phyloP scores from a whole-genome alignment of 1,140 invertebrate species.

The Hirudo medicinalis region DNA sequence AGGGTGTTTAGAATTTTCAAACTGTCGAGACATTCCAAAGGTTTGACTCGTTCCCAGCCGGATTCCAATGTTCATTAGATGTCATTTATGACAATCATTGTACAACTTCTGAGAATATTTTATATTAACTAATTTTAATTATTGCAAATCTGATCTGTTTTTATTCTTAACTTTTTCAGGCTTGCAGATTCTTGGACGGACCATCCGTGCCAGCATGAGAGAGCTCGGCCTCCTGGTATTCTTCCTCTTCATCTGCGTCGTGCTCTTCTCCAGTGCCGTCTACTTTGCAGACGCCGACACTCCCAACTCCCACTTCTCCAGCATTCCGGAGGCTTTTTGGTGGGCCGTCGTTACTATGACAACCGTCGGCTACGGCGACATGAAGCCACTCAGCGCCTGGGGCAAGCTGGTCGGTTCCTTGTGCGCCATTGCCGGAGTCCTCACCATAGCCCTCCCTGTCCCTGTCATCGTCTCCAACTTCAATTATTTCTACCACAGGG shows the following conservation, averaged over 20 bases:
- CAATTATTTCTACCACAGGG: constrained; percentile 98
- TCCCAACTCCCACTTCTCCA: constrained; percentile 88
- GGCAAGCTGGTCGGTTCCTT: constrained; percentile 95
- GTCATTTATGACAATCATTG: no score
- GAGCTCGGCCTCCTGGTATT: constrained; percentile 99
- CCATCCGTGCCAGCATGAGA: constrained; percentile 96
- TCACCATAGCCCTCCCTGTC: constrained; percentile 63
- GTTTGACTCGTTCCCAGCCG: constrained; percentile 20
- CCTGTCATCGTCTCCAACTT: constrained; percentile 99
- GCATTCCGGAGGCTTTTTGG: constrained; percentile 60
- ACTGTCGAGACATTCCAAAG: constrained; percentile 43
- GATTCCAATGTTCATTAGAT: no score
- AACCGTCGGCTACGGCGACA: constrained; percentile 92
- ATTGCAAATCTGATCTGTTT: no score
- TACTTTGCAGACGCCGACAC: constrained; percentile 96
- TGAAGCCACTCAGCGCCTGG: constrained; percentile 91
- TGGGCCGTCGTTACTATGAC: constrained; percentile 86
- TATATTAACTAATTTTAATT: no score
- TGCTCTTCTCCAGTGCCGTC: constrained; percentile 91
- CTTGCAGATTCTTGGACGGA: constrained; percentile 52
- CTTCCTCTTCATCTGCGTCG: constrained; percentile 90
- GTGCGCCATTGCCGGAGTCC: constrained; percentile 94
- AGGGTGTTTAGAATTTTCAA: constrained; percentile 44
- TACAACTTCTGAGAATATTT: no score
- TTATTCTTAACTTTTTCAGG: constrained; percentile 11